Evolutionary conservation across 2,113 vertebrate species (phyloP).

Genomic region (Mormyrus iriodes): DNA sequence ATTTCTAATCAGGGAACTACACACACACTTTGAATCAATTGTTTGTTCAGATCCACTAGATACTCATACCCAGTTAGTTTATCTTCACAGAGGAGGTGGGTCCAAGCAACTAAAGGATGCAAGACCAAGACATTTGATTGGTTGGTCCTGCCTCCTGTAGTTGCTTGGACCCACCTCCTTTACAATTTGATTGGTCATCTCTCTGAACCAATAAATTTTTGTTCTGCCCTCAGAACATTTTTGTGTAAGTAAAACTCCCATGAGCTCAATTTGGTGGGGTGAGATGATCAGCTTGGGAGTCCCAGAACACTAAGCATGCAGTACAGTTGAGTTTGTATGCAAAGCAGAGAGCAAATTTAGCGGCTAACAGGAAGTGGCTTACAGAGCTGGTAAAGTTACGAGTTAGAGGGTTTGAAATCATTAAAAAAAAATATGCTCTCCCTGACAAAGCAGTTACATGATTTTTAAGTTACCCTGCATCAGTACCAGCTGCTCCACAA

Average conservation of each 20-base stretch:
- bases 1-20: not conserved
- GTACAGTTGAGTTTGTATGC: not conserved
- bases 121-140: not conserved
- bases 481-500: slow-evolving; percentile 18
- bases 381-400: no score
- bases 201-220: no score
- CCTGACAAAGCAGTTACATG: slow-evolving; percentile 11
- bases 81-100: not conserved
- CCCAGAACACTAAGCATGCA: not conserved
- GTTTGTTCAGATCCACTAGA: not conserved
- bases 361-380: not conserved
- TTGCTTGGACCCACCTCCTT: no score
- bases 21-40: not conserved
- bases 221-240: no score
- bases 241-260: not conserved
- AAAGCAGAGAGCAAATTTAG: not conserved
- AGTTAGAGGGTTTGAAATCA: not conserved
- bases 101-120: not conserved
- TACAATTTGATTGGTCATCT: no score
- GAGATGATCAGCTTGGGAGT: not conserved
- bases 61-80: not conserved
- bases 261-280: no score
- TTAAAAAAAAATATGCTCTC: not conserved
- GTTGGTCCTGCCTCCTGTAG: no score
- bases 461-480: not conserved